Base-by-base conservation (phyloP, 2,113 vertebrate genomes). In the Nettapus auritus region DNA sequence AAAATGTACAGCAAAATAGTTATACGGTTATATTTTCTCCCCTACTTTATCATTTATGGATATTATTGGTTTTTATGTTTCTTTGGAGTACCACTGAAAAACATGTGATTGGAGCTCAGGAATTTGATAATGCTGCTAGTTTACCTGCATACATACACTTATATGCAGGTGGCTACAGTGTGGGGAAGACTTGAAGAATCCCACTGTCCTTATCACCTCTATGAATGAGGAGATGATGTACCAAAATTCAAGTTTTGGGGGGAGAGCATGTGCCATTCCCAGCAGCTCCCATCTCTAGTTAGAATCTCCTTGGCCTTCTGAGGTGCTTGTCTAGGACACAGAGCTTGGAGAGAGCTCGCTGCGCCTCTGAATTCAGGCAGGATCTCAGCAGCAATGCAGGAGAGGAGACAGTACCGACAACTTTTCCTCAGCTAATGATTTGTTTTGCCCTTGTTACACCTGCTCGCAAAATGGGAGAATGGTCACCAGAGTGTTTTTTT, bases 271-370 rank as follows among this genome's bases (percentile, higher is more conserved):
- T 79, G 7, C 60, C 26, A 40, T 73, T 73, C 44, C 40, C 40
- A 82, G 10, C 31, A 85, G 1, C 16, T 86, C 22, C 26, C 15
- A 16, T 92, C 36, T 75, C 4, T 0, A 36, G n/a, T 55, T 70
- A 50, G 31, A 34, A 33, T 29, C 16, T 10, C 0, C 62, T 55
- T 33, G 17, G 71, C 70, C 38, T 46, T 62, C n/a, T 66, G 38
- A 42, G 40, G 25, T 26, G 8, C 34, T 29, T 0, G 0, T 7
- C 13, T 29, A 0, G 70, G 46, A 3, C 13, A 19, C 21, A 11
- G 16, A 31, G 28, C 40, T 40, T 38, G 46, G 55, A 22, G 50
- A 57, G 69, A 59, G 62, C 44, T 64, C 15, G 0, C 42, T 18
- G 62, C 1, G 3, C n/a, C 31, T 71, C 44, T 14, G 40, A 46